Conservation (phyloP, 2,888 invertebrate species). For the Saturnia pavonia region DNA sequence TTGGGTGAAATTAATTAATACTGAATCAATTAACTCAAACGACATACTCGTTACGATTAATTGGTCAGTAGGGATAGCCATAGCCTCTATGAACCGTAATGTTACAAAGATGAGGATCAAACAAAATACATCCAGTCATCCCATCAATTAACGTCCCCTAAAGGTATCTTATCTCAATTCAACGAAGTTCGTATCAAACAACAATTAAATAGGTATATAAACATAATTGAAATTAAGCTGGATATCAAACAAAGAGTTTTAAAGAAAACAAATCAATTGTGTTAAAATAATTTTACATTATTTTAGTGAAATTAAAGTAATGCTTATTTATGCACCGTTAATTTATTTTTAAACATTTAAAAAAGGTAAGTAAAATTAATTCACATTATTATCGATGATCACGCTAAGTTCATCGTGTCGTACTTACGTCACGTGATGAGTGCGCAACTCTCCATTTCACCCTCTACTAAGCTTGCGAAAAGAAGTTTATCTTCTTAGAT, state of each 20-base stretch:
- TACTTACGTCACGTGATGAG: too few relatives aligned
- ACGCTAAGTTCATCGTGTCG: too few relatives aligned
- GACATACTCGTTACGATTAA: slow-evolving; percentile 1
- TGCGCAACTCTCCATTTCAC: too few relatives aligned
- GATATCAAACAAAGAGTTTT: neutral
- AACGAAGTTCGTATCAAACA: neutral
- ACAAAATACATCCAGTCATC: slow-evolving; percentile 1
- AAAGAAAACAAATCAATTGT: too few relatives aligned
- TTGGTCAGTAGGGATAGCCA: slow-evolving; percentile 1
- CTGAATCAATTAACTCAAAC: neutral
- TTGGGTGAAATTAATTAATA: neutral
- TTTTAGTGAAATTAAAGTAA: too few relatives aligned
- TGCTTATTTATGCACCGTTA: too few relatives aligned
- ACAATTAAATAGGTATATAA: neutral
- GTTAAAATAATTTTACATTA: too few relatives aligned
- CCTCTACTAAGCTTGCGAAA: too few relatives aligned
- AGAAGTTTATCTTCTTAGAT: too few relatives aligned
- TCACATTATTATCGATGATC: too few relatives aligned
- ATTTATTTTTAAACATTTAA: too few relatives aligned
- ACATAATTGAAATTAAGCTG: neutral
- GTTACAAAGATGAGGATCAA: slow-evolving; percentile 7
- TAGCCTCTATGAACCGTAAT: neutral
- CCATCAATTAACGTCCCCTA: slow-evolving; percentile 17
- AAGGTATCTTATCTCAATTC: neutral
- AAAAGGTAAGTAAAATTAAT: too few relatives aligned